These are phyloP conservation scores for Leptopilina drosophilae DNA, from an alignment of 2,888 invertebrate species.

Conservation along the genomic window DNA sequence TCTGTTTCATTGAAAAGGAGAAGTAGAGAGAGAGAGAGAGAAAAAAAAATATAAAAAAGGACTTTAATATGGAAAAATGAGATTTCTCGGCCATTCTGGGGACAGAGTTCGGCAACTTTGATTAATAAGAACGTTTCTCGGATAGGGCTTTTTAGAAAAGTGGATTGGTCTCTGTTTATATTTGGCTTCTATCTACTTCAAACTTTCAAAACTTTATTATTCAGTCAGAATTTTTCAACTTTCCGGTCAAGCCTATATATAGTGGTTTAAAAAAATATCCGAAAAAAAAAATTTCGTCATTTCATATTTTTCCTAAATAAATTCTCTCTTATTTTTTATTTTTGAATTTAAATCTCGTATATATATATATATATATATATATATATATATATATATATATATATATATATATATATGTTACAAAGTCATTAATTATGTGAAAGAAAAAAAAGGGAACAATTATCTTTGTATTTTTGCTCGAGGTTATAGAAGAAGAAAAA, in stretches of 20 bases:
- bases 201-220: slow-evolving; percentile 2
- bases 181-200: background rate
- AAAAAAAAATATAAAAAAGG: background rate
- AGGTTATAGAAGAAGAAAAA: background rate
- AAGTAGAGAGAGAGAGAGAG: background rate
- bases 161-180: slow-evolving; percentile 17
- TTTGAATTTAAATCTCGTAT: background rate
- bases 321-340: background rate
- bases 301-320: background rate
- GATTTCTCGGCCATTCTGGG: background rate
- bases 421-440: background rate
- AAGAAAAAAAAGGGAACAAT: background rate
- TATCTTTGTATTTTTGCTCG: background rate
- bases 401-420: background rate
- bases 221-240: background rate
- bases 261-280: background rate
- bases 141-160: slow-evolving; percentile 3
- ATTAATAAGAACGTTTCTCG: background rate
- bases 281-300: background rate
- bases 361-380: background rate
- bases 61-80: slow-evolving; percentile 9
- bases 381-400: background rate
- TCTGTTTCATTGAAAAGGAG: background rate
- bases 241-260: background rate
- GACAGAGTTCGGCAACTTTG: slow-evolving; percentile 1